A percentile compares a stretch with the other conserved stretches of the same genome.
Evolutionary conservation across 2,888 invertebrate genomes (phyloP).

Genomic region (Allolobophora icterica): DNA sequence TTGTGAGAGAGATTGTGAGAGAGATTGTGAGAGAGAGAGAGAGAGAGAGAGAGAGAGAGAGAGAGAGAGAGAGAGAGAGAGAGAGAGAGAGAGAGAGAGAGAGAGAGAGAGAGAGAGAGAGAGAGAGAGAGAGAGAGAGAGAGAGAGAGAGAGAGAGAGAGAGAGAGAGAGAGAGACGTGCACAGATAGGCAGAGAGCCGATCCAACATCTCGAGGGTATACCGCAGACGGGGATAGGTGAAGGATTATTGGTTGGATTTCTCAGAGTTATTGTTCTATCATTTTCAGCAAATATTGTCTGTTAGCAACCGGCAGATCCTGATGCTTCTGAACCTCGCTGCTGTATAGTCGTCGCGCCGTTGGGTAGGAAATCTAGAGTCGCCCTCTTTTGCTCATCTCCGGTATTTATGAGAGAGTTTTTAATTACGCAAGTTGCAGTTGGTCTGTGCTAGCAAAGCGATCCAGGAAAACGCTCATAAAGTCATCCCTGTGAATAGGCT

Average conservation of each 20-base stretch:
- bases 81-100: not conserved
- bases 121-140: too few species aligned
- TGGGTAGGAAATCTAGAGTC: not conserved
- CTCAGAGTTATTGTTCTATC: not conserved
- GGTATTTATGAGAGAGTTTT: not conserved
- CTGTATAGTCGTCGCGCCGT: not conserved
- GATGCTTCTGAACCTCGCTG: not conserved
- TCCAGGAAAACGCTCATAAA: not conserved
- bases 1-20: not conserved
- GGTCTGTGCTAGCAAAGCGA: not conserved
- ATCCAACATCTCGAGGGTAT: too few species aligned
- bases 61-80: not conserved
- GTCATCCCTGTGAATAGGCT: not conserved
- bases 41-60: not conserved
- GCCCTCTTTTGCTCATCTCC: constrained; percentile 4
- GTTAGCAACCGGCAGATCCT: not conserved
- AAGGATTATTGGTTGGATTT: not conserved
- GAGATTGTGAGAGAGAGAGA: not conserved
- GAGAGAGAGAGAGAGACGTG: too few species aligned
- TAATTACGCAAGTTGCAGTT: not conserved
- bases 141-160: too few species aligned
- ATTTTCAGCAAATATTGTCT: not conserved
- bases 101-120: not conserved
- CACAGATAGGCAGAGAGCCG: too few species aligned
- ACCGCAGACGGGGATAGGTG: too few species aligned